Evolutionary conservation across 2,888 invertebrate genomes (phyloP).

Genomic region (Eristalis intricaria): DNA sequence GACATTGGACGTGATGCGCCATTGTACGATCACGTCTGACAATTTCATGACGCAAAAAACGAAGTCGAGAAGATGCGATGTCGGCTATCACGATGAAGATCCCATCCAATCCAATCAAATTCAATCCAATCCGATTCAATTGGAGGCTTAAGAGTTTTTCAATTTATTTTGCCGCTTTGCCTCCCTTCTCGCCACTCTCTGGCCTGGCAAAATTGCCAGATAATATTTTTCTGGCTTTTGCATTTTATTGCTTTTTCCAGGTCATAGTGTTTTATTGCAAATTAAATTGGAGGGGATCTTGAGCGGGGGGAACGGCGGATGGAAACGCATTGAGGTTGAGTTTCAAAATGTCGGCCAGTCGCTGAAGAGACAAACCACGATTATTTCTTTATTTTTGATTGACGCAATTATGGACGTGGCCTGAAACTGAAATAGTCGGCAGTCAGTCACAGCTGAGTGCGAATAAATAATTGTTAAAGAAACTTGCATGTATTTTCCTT

Average conservation of each 20-base stretch:
- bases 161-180: constrained; percentile 69
- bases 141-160: constrained; percentile 72
- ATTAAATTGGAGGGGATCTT: constrained; percentile 35
- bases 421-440: neutral
- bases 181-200: constrained; percentile 2
- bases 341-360: constrained; percentile 52
- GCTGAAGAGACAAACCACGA: constrained; percentile 20
- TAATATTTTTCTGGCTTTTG: constrained; percentile 59
- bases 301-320: neutral
- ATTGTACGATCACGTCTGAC: constrained; percentile 67
- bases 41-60: constrained; percentile 69
- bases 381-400: neutral
- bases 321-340: constrained; percentile 29
- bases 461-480: neutral
- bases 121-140: constrained; percentile 60
- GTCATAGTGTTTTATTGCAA: constrained; percentile 67
- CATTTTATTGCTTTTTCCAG: constrained; percentile 60
- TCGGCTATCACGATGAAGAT: constrained; percentile 34
- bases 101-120: constrained; percentile 56
- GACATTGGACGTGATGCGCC: constrained; percentile 68
- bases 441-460: neutral
- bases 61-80: constrained; percentile 55
- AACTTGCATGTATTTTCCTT: too few species aligned
- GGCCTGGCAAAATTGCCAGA: constrained; percentile 44
- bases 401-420: neutral